Conservation (phyloP, 2,888 invertebrate genomes). For the Gastracanthus pulcherrimus region DNA sequence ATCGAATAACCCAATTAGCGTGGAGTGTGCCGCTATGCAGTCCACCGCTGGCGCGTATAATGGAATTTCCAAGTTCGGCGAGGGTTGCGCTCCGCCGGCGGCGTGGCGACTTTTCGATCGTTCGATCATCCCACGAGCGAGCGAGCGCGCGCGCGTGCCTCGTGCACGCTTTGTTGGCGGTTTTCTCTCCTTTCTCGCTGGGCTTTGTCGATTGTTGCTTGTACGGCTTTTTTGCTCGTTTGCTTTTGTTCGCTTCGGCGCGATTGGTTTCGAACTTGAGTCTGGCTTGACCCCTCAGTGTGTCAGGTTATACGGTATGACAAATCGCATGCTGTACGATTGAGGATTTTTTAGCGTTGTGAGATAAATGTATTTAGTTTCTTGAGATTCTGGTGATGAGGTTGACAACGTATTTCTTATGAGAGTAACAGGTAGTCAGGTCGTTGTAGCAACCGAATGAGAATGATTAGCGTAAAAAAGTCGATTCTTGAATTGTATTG, state of each 20-base stretch:
- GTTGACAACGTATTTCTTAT: too few species aligned
- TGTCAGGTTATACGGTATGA: too few species aligned
- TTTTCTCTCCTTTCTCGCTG: background rate
- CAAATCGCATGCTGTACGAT: too few species aligned
- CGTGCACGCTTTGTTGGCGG: too few species aligned
- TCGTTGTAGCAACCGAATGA: too few species aligned
- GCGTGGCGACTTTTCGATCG: conserved; percentile 42
- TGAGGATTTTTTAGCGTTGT: too few species aligned
- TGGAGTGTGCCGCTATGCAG: conserved; percentile 9
- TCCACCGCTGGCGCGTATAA: conserved; percentile 33
- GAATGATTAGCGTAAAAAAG: too few species aligned
- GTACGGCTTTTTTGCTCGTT: background rate
- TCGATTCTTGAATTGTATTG: too few species aligned
- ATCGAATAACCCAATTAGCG: conserved; percentile 55
- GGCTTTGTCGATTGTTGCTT: background rate
- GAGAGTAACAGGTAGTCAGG: too few species aligned
- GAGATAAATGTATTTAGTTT: too few species aligned
- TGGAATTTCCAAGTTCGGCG: conserved; percentile 49
- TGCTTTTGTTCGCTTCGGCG: background rate
- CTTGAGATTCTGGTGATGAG: too few species aligned
- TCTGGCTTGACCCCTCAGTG: too few species aligned
- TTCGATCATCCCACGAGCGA: conserved; percentile 34
- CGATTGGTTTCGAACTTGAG: background rate
- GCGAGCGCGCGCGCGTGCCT: background rate
- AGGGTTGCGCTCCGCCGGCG: background rate